phyloP scores from a whole-genome alignment of 2,797 vertebrate genomes.

The Pseudomugil gertrudae region DNA sequence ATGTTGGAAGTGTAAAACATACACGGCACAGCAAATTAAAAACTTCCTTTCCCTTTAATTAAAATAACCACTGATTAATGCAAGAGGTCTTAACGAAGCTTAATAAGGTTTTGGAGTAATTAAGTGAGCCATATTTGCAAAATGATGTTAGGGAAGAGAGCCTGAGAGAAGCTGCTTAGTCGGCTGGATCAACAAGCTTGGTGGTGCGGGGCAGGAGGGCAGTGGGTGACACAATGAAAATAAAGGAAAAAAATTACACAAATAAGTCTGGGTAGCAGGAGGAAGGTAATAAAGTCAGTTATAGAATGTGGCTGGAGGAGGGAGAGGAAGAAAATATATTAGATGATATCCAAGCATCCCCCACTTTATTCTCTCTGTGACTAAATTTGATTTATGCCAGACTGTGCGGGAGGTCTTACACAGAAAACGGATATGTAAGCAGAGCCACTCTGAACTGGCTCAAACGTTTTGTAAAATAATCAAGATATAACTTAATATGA shows the following conservation, averaged over 20 bases:
- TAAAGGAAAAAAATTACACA: constrained; percentile 55
- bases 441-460: constrained; percentile 15
- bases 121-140: constrained; percentile 71
- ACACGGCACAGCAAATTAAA: constrained; percentile 27
- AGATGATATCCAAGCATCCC: constrained; percentile 55
- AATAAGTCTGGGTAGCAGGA: constrained; percentile 41
- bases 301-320: constrained; percentile 40
- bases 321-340: constrained; percentile 32
- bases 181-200: constrained; percentile 56
- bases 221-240: constrained; percentile 35
- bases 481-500: constrained; percentile 9
- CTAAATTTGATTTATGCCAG: constrained; percentile 49
- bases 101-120: constrained; percentile 66
- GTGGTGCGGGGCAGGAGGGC: neutral
- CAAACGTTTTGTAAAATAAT: constrained; percentile 11
- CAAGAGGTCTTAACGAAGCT: constrained; percentile 60
- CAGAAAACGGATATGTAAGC: constrained; percentile 38
- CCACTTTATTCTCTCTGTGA: constrained; percentile 53
- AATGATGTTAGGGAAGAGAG: constrained; percentile 50
- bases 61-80: constrained; percentile 67
- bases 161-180: constrained; percentile 46
- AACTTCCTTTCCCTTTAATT: constrained; percentile 64
- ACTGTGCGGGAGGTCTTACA: constrained; percentile 48
- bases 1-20: constrained; percentile 56
- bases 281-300: constrained; percentile 45